Evolutionary conservation across 1,140 invertebrate species (phyloP).

Genomic region (Xylocopa sonorina): DNA sequence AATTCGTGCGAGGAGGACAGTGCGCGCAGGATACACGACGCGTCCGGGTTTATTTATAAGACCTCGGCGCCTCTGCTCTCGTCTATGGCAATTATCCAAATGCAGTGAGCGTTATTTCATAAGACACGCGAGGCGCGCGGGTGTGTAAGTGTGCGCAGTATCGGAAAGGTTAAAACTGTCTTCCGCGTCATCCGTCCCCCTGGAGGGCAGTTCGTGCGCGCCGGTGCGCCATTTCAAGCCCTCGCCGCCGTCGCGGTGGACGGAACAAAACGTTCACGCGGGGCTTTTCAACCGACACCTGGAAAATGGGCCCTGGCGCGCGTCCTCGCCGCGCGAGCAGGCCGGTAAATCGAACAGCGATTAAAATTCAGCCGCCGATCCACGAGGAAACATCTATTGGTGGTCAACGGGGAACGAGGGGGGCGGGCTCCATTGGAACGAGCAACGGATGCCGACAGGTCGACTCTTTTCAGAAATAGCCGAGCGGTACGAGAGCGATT

Average conservation of each 20-base stretch:
- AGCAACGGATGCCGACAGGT: constrained; percentile 40
- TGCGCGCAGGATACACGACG: too few species aligned
- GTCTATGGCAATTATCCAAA: too few species aligned
- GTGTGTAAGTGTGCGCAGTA: too few species aligned
- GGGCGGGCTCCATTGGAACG: constrained; percentile 28
- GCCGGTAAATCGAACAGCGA: neutral
- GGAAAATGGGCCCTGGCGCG: neutral
- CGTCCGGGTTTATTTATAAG: too few species aligned
- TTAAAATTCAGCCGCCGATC: constrained; percentile 30
- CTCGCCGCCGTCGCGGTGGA: neutral
- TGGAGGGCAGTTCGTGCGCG: neutral
- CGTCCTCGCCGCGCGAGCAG: too few species aligned
- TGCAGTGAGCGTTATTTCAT: too few species aligned
- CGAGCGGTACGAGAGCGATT: constrained; percentile 52
- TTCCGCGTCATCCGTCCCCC: neutral
- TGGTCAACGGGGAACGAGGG: constrained; percentile 11
- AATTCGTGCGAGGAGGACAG: too few species aligned
- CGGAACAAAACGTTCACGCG: neutral
- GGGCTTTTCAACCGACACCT: neutral
- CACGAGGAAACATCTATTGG: neutral
- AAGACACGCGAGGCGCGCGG: too few species aligned
- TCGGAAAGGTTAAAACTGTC: too few species aligned
- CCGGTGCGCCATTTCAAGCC: too few species aligned
- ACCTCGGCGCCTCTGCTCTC: too few species aligned
- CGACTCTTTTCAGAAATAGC: constrained; percentile 35